Conservation (phyloP, 2,888 invertebrate genomes). For the Stenoptilia bipunctidactyla region DNA sequence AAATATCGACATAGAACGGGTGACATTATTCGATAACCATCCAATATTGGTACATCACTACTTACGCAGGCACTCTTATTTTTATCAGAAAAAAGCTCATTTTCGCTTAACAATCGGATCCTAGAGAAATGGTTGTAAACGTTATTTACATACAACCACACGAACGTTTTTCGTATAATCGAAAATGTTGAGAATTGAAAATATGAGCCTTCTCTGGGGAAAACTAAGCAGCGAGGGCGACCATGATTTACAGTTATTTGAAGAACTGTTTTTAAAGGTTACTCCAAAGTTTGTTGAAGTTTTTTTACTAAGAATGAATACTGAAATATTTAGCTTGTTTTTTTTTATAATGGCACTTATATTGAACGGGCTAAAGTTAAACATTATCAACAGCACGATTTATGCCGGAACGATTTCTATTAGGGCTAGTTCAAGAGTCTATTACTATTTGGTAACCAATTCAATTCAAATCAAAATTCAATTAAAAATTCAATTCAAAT, state of each 20-base stretch:
- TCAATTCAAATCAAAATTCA: too few relatives aligned
- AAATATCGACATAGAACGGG: conserved; percentile 50
- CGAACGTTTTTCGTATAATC: conserved; percentile 51
- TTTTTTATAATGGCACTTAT: too few relatives aligned
- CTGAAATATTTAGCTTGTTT: too few relatives aligned
- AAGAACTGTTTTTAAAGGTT: too few relatives aligned
- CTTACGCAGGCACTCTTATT: background rate
- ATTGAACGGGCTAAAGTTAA: too few relatives aligned
- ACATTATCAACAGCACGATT: too few relatives aligned
- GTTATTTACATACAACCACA: conserved; percentile 34
- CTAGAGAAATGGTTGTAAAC: conserved; percentile 25
- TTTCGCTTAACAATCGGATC: conserved; percentile 15
- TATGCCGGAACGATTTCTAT: too few relatives aligned
- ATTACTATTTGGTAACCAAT: too few relatives aligned
- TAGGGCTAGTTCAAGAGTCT: too few relatives aligned
- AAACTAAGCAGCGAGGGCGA: conserved; percentile 25
- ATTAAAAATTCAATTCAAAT: too few relatives aligned
- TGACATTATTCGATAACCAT: conserved; percentile 27
- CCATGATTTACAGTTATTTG: conserved; percentile 5
- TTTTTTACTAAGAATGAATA: too few relatives aligned
- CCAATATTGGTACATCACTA: conserved; percentile 6
- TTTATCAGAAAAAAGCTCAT: background rate
- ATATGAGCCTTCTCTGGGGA: conserved; percentile 53
- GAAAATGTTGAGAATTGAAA: conserved; percentile 48
- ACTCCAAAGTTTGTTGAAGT: too few relatives aligned